A percentile compares a stretch with the other conserved stretches of the same genome.
phyloP scores from a whole-genome alignment of 2,888 invertebrate species.

The Plebejus anna region DNA sequence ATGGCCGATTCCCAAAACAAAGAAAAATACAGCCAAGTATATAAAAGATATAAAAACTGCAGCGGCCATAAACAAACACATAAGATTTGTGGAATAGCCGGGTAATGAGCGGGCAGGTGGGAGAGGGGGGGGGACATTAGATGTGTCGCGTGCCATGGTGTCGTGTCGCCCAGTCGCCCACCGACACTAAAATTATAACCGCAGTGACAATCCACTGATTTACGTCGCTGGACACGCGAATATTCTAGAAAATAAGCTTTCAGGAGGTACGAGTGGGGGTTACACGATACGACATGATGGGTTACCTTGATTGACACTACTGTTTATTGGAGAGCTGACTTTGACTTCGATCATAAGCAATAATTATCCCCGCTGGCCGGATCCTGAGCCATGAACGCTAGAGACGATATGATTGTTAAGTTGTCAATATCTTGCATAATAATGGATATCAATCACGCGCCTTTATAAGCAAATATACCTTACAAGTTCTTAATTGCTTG shows the following conservation, averaged over 20 bases:
- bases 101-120: slow-evolving; percentile 52
- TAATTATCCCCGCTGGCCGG: neutral
- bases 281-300: neutral
- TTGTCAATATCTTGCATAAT: no score
- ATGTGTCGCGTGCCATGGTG: slow-evolving; percentile 69
- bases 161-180: slow-evolving; percentile 66
- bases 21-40: neutral
- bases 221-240: slow-evolving; percentile 76
- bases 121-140: neutral
- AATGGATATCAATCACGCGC: no score
- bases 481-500: no score
- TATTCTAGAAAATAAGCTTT: slow-evolving; percentile 52
- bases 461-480: no score
- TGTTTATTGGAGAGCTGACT: no score
- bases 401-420: no score
- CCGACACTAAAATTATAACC: slow-evolving; percentile 80
- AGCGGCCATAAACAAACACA: slow-evolving; percentile 54
- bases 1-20: no score
- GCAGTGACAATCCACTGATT: slow-evolving; percentile 80
- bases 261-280: neutral
- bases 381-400: no score
- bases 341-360: no score
- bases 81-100: slow-evolving; percentile 67
- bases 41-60: slow-evolving; percentile 10
- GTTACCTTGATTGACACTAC: neutral